These are phyloP conservation scores for Venustoraphidia nigricollis DNA, from an alignment of 2,888 invertebrate species.

Conservation along the genomic window DNA sequence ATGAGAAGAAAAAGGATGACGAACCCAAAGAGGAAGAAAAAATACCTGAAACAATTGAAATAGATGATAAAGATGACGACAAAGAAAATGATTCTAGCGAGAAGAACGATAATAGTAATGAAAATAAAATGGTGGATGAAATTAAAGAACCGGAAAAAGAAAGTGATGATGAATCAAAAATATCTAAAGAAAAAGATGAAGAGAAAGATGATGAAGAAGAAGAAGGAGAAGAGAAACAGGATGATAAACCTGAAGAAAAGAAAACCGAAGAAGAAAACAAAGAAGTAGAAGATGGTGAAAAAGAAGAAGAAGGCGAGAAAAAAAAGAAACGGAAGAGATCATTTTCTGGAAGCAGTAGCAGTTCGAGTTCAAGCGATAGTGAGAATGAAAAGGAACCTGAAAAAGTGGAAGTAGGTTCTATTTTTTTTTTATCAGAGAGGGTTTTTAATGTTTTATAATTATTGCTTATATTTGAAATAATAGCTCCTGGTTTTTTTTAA, in stretches of 20 bases:
- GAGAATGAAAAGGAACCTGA: conserved; percentile 25
- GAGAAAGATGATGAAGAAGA: conserved; percentile 12
- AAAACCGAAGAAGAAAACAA: conserved; percentile 8
- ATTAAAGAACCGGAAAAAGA: not conserved
- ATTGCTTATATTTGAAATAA: too few relatives aligned
- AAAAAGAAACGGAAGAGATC: conserved; percentile 30
- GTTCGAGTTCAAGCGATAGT: conserved; percentile 32
- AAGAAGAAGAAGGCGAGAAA: conserved; percentile 11
- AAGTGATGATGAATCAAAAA: conserved; percentile 6
- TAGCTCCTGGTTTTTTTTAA: too few relatives aligned
- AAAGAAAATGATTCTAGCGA: conserved; percentile 6
- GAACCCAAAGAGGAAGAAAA: conserved; percentile 23
- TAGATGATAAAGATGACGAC: conserved; percentile 6
- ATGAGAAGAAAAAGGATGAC: conserved; percentile 30
- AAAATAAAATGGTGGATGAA: conserved; percentile 9
- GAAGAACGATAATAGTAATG: conserved; percentile 8
- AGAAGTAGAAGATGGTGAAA: conserved; percentile 6
- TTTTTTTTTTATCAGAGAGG: not conserved
- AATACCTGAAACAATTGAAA: conserved; percentile 28
- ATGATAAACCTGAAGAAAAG: conserved; percentile 8
- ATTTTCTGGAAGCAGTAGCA: conserved; percentile 33
- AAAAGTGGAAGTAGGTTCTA: conserved; percentile 12
- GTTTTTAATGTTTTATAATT: not conserved
- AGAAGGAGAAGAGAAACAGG: conserved; percentile 7
- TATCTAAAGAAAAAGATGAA: conserved; percentile 8